Evolutionary conservation across 2,113 vertebrate genomes (phyloP).

Genomic region (Tringa solitaria): DNA sequence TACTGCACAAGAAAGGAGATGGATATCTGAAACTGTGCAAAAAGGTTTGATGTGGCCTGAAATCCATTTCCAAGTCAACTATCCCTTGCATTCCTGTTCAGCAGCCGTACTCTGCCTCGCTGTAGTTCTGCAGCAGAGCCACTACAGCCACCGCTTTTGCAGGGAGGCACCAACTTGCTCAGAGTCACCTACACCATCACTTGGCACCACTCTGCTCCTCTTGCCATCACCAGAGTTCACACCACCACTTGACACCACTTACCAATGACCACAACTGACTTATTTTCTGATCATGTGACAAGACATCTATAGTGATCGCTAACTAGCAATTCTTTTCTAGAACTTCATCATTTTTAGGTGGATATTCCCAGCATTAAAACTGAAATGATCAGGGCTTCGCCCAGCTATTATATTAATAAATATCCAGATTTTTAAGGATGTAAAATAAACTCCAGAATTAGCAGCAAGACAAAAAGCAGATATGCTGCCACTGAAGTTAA

Average conservation of each 20-base stretch:
- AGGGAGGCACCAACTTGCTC: not conserved
- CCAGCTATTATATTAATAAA: not conserved
- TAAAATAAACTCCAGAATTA: slow-evolving; percentile 39
- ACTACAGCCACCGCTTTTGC: not conserved
- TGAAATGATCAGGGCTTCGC: not conserved
- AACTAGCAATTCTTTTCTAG: not conserved
- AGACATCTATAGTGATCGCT: not conserved
- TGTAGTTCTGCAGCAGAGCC: not conserved
- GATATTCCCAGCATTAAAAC: not conserved
- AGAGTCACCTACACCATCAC: not conserved
- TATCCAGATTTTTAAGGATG: not conserved
- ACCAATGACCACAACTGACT: not conserved
- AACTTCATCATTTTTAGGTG: not conserved
- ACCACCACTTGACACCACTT: accelerated
- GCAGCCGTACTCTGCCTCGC: not conserved
- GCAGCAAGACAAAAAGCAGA: not conserved
- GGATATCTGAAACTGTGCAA: not conserved
- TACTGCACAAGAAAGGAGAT: not conserved
- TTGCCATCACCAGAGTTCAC: too few relatives aligned
- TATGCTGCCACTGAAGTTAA: slow-evolving; percentile 4
- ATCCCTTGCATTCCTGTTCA: not conserved
- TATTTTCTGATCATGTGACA: not conserved
- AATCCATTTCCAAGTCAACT: not conserved
- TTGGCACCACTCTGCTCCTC: not conserved
- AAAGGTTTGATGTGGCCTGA: not conserved